A percentile compares a stretch with the other conserved stretches of the same genome.
Evolutionary conservation across 1,140 invertebrate genomes (phyloP).

Genomic region (Pseudomyrmex cubaensis): DNA sequence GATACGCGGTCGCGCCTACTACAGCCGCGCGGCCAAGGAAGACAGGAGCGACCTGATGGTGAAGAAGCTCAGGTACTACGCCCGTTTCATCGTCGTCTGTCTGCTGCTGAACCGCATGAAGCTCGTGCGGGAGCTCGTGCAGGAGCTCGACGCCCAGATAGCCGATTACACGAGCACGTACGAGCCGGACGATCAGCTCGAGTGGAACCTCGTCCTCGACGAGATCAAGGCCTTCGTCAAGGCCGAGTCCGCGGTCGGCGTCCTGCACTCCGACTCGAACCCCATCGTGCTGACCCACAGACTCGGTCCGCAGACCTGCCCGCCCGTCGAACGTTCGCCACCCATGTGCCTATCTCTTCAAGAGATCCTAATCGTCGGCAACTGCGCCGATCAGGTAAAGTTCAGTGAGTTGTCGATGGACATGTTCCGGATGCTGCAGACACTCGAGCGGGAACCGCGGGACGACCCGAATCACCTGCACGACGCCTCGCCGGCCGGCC

Average conservation of each 20-base stretch:
- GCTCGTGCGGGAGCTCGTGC: conserved; percentile 95
- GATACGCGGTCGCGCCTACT: conserved; percentile 96
- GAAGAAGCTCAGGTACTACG: conserved; percentile 98
- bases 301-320: conserved; percentile 93
- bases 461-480: conserved; percentile 93
- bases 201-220: conserved; percentile 97
- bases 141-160: conserved; percentile 95
- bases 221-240: conserved; percentile 98
- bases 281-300: conserved; percentile 93
- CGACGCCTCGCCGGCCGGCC: conserved; percentile 94
- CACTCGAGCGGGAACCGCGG: conserved; percentile 95
- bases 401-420: conserved; percentile 99
- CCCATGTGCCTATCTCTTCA: conserved; percentile 95
- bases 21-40: conserved; percentile 96
- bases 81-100: conserved; percentile 98
- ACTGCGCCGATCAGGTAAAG: conserved; percentile 97
- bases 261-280: conserved; percentile 94
- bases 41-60: conserved; percentile 98
- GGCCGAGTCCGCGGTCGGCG: conserved; percentile 95
- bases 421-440: conserved; percentile 99
- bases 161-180: conserved; percentile 97
- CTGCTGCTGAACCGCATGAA: conserved; percentile 97
- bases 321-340: conserved; percentile 94
- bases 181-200: conserved; percentile 98
- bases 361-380: conserved; percentile 98